These are phyloP conservation scores for Procambarus clarkii DNA, from an alignment of 1,140 invertebrate species.

Conservation along the genomic window DNA sequence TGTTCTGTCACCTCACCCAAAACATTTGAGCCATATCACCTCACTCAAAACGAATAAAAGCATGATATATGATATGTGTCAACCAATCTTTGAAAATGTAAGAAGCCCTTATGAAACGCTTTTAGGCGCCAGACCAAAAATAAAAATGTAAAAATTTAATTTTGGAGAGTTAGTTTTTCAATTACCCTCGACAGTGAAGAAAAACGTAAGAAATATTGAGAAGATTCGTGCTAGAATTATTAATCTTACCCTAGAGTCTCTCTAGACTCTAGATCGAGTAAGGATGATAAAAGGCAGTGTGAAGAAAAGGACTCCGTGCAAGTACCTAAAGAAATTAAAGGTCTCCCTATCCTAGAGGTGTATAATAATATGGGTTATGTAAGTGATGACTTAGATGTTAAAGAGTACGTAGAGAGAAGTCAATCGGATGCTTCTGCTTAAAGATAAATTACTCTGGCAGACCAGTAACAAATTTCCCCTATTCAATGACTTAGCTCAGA, in stretches of 20 bases:
- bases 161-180: no score
- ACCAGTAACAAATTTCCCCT: background rate
- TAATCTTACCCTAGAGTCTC: constrained; percentile 85
- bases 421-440: constrained; percentile 21
- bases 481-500: background rate
- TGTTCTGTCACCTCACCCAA: no score
- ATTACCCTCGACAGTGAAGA: no score
- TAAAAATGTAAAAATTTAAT: no score
- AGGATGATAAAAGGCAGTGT: constrained; percentile 79
- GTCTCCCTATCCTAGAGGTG: constrained; percentile 74
- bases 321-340: constrained; percentile 76
- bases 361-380: constrained; percentile 75
- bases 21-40: no score
- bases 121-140: no score
- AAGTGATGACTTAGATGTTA: constrained; percentile 73
- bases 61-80: no score
- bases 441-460: constrained; percentile 23
- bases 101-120: no score
- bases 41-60: no score
- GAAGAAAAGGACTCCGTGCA: constrained; percentile 77
- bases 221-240: no score
- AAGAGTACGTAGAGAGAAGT: constrained; percentile 15
- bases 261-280: constrained; percentile 84
- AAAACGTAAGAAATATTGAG: no score
- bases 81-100: no score